Base-by-base conservation (phyloP, 1,140 invertebrate species). In the Olivierus martensii region DNA sequence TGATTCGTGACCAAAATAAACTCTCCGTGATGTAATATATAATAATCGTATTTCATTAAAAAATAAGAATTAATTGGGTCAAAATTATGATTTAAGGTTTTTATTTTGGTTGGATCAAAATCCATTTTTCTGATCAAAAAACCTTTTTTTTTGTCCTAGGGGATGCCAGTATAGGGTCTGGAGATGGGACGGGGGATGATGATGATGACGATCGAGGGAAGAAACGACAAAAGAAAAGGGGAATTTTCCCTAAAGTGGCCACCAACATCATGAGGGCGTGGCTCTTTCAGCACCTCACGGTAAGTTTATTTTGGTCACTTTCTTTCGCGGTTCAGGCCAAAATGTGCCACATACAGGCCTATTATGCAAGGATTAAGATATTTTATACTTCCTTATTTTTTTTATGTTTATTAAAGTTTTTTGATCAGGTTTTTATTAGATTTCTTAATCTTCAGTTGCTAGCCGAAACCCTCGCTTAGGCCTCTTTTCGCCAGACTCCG, bases 281-380 rank as follows among this genome's bases (percentile, higher is more conserved):
- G 76, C 68, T 78, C 38, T 78, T 78, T 62, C 75, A 79, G 59
- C 77, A 78, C 68, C 67, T 78, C 59, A 75, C 74, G 65, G 75
- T 77, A 65, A 70, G 71, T 57, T 21, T 43, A 43, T 43, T 28
- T 12, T 12, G 41, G 41, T 43, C 41, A 22, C 41, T 43, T 43
- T 28, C 28, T 28, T 28, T 28, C 28, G 28, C 28, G 28, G 9
- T 28, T 6, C 28, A 9, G 28, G 28, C 28, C 28, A 28, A 28
- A 28, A 28, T 28, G 4, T 9, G 28, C 28, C 28, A 28, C 28
- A 28, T 28, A 28, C 28, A 28, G 28, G 28, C 28, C 28, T 6
- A 6, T 9, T 28, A 9, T 28, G 4, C 9, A 28, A 9, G 28
- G 28, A n/a, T n/a, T n/a, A n/a, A 28, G 28, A 28, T 1, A 28